Evolutionary conservation across 1,140 invertebrate species (phyloP).

Genomic region (Antheraea pernyi): DNA sequence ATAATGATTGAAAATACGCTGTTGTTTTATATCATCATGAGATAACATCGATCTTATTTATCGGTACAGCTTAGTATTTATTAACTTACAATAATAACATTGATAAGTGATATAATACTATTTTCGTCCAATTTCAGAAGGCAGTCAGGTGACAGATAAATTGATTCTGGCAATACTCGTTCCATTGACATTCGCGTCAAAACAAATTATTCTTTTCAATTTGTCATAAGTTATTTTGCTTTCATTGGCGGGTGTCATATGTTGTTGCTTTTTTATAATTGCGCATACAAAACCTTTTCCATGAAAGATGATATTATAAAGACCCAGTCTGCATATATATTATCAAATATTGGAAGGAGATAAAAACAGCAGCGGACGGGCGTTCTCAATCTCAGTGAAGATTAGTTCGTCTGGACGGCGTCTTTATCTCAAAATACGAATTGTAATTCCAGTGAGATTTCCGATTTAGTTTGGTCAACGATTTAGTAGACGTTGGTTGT

Average conservation of each 20-base stretch:
- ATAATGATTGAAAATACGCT: too few species aligned
- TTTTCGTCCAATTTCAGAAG: too few species aligned
- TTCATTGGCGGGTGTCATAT: constrained; percentile 18
- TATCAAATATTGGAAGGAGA: constrained; percentile 13
- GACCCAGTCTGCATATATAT: neutral
- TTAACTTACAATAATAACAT: too few species aligned
- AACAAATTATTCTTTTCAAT: neutral
- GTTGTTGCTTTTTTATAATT: constrained; percentile 7
- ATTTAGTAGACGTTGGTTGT: constrained; percentile 29
- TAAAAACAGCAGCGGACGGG: constrained; percentile 21
- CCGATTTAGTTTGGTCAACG: constrained; percentile 35
- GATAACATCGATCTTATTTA: too few species aligned
- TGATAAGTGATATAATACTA: too few species aligned
- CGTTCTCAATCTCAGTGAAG: constrained; percentile 64
- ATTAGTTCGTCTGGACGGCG: constrained; percentile 54
- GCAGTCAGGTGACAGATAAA: too few species aligned
- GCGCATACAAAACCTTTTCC: constrained; percentile 15
- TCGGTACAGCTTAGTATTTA: too few species aligned
- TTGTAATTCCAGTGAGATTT: constrained; percentile 26
- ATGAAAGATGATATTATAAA: constrained; percentile 21
- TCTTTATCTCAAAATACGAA: constrained; percentile 42
- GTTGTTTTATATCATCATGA: too few species aligned
- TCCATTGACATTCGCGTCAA: neutral
- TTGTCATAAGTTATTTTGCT: constrained; percentile 21
- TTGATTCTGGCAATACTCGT: too few species aligned